Percentiles rank a stretch among this genome's conserved stretches.
phyloP scores from a whole-genome alignment of 2,113 vertebrate genomes.

The Peucedramus taeniatus region DNA sequence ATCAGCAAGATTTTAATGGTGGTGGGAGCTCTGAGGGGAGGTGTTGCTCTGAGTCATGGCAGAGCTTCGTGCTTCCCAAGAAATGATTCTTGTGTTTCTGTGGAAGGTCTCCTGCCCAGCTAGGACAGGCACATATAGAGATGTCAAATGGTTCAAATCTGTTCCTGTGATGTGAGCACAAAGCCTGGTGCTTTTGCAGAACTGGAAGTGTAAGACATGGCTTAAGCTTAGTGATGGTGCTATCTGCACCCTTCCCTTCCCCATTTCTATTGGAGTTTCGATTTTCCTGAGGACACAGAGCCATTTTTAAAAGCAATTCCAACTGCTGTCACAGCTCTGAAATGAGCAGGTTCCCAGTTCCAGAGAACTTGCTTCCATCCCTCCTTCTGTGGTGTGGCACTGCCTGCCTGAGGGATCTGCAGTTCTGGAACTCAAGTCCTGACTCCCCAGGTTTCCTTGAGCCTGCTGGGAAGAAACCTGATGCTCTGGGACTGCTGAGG shows the following conservation, averaged over 20 bases:
- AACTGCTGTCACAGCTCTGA: not conserved
- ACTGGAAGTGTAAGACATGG: not conserved
- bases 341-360: not conserved
- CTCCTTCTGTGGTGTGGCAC: not conserved
- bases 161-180: fast-evolving
- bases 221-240: not conserved
- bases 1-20: not conserved
- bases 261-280: not conserved
- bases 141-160: not conserved
- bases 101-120: not conserved
- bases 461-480: not conserved
- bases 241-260: not conserved
- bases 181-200: not conserved
- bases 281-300: not conserved
- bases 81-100: not conserved
- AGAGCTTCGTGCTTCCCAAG: not conserved
- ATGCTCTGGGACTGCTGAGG: not conserved
- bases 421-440: not conserved
- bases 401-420: not conserved
- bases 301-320: not conserved
- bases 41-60: not conserved
- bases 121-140: not conserved
- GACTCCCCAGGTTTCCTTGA: not conserved
- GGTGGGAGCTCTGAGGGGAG: not conserved
- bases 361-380: not conserved